Percentiles rank a stretch among this genome's conserved stretches.
Conservation (phyloP, 2,113 vertebrate species). For the Mobula birostris region DNA sequence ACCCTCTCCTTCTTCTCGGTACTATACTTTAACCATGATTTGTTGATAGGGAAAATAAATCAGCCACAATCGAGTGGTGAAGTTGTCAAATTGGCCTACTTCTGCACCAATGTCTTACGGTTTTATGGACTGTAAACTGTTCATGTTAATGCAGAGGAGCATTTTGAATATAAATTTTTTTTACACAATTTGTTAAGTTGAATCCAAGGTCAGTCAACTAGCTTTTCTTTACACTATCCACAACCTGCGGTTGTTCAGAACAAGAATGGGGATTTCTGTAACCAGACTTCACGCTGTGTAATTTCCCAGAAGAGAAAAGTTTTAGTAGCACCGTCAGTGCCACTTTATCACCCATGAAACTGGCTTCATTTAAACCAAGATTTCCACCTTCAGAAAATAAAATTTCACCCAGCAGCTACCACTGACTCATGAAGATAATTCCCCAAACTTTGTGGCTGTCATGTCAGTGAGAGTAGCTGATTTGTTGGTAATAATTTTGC, state of each 20-base stretch:
- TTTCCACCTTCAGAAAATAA: not conserved
- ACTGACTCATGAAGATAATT: not conserved
- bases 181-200: not conserved
- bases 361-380: not conserved
- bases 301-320: not conserved
- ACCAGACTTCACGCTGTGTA: not conserved
- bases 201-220: not conserved
- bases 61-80: too few relatives aligned
- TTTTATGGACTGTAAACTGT: too few relatives aligned
- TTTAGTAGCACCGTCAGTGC: not conserved
- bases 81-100: too few relatives aligned
- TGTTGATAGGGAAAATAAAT: too few relatives aligned
- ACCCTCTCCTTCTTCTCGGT: not conserved
- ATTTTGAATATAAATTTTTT: not conserved
- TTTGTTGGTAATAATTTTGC: too few relatives aligned
- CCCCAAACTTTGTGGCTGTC: too few relatives aligned
- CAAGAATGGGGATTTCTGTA: not conserved
- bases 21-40: not conserved
- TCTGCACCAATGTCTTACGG: too few relatives aligned
- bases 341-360: not conserved
- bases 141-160: not conserved
- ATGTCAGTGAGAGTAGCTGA: too few relatives aligned
- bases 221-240: not conserved
- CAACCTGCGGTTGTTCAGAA: not conserved
- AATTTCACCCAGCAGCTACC: not conserved